phyloP scores from a whole-genome alignment of 2,797 vertebrate species.

The Tenualosa thibaudeaui region DNA sequence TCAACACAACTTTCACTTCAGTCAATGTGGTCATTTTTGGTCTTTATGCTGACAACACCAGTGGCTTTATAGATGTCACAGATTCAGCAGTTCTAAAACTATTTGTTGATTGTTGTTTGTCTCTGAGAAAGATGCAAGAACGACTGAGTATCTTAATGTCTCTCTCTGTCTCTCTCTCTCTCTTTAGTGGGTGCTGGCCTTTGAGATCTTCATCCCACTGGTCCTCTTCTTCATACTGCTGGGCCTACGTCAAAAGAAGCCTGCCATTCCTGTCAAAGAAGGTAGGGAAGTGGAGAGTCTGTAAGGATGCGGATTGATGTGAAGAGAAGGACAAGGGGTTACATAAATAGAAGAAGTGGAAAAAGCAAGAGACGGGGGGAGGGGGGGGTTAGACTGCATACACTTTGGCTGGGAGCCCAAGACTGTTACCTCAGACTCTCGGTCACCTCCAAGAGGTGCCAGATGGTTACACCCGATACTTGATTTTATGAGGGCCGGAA shows the following conservation, averaged over 20 bases:
- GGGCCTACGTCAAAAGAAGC: slow-evolving; percentile 94
- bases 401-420: background rate
- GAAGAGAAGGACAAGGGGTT: background rate
- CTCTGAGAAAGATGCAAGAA: background rate
- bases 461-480: background rate
- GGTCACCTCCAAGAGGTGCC: slow-evolving; percentile 26
- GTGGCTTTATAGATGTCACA: too few species aligned
- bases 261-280: slow-evolving; percentile 94
- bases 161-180: slow-evolving; percentile 37
- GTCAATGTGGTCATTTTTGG: background rate
- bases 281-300: slow-evolving; percentile 70
- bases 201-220: slow-evolving; percentile 95
- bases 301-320: background rate
- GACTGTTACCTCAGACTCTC: background rate
- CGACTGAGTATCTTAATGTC: background rate
- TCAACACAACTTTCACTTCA: background rate
- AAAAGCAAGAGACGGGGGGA: background rate
- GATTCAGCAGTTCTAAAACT: background rate
- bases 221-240: slow-evolving; percentile 96
- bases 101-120: background rate
- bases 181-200: slow-evolving; percentile 91
- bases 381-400: background rate
- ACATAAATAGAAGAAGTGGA: background rate
- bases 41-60: background rate
- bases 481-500: background rate